Evolutionary conservation across 2,113 vertebrate species (phyloP).

Genomic region (Indri indri): DNA sequence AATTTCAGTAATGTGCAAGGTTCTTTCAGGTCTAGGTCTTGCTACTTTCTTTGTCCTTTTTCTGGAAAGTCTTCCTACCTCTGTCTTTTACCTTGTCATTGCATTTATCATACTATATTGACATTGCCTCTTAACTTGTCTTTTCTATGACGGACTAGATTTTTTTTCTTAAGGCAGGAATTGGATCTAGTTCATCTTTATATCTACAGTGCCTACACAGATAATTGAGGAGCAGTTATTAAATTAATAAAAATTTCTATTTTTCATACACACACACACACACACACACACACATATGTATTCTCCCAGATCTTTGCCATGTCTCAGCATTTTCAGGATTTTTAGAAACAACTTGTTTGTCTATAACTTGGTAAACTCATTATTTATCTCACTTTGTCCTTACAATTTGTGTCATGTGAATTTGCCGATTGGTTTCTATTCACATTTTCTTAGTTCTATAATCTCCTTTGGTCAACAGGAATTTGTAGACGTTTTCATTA

Average conservation of each 20-base stretch:
- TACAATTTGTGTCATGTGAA: constrained; percentile 33
- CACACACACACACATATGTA: not conserved
- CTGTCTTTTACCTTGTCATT: not conserved
- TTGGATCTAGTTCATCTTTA: not conserved
- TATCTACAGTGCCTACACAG: not conserved
- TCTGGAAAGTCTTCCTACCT: not conserved
- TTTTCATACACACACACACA: not conserved
- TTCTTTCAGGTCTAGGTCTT: not conserved
- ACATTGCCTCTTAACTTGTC: not conserved
- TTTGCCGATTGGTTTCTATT: constrained; percentile 19
- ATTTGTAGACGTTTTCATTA: constrained; percentile 27
- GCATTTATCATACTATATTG: not conserved
- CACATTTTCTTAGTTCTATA: not conserved
- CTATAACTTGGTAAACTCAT: not conserved
- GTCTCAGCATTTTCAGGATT: not conserved
- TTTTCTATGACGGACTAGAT: not conserved
- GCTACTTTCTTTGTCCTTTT: not conserved
- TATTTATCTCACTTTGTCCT: not conserved
- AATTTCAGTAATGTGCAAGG: not conserved
- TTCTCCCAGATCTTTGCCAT: not conserved
- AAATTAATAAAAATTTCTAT: not conserved
- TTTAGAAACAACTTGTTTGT: constrained; percentile 23
- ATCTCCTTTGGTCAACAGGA: not conserved
- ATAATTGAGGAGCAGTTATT: not conserved
- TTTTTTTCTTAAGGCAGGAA: not conserved